Evolutionary conservation across 2,113 vertebrate genomes (phyloP), one percentile per base, ranked within the genome.

Genomic region (Emberiza fucata): DNA sequence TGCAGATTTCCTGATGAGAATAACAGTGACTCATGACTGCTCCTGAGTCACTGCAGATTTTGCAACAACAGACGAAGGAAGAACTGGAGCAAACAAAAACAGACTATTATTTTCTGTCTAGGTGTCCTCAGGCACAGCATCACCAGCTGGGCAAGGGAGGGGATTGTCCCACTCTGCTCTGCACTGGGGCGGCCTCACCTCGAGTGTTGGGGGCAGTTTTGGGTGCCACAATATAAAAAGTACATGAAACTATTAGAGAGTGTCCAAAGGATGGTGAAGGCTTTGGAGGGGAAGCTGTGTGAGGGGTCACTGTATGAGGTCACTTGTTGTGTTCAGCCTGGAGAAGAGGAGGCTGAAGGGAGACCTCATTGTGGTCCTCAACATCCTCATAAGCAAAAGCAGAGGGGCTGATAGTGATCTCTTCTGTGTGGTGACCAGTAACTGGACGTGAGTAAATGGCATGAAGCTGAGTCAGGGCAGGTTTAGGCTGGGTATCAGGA

Each of bases 391-490:
- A 0, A 29, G 28, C 5, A 16, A 16, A 61, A 78, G n/a, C 29
- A n/a, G 54, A 54, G 23, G 3, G 9, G 22, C 11, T 28, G n/a
- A 5, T 2, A 8, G 8, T 17, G 47, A 24, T 47, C 9, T n/a
- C n/a, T 45, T 45, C 19, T 29, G 7, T 56, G 11, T 25, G 29
- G n/a, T 87, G 23, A n/a, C 1, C 64, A 33, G 20, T 25, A 29
- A 45, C 40, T 21, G 27, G 21, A 60, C 0, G 0, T 3, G 5
- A 54, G 5, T 9, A n/a, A 71, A 35, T 17, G 29, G 13, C n/a
- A 9, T 18, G 20, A 71, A 63, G 25, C 11, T 56, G 29, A 9
- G 16, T 31, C 8, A 40, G 48, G 6, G 6, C 7, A 29, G 31
- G 25, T 29, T 54, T 35, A 48, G 29, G 25, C 9, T 79, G 57